These are phyloP conservation scores for Agrypnia vestita DNA, from an alignment of 1,140 invertebrate genomes.

Conservation along the genomic window DNA sequence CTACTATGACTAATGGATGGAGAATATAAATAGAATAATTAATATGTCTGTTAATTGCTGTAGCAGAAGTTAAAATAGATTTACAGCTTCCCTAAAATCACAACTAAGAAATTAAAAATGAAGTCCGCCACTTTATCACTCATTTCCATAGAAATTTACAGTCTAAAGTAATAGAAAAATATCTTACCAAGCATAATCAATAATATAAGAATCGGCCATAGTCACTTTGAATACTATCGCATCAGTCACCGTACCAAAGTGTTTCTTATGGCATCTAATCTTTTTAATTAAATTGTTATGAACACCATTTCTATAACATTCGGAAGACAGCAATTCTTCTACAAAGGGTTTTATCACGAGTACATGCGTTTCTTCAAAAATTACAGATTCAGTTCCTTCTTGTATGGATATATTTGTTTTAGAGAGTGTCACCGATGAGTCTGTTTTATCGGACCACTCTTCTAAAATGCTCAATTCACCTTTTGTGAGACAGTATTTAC, in stretches of 20 bases:
- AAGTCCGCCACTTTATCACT: too few species aligned
- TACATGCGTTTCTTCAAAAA: slow-evolving; percentile 34
- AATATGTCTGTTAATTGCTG: too few species aligned
- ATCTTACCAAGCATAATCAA: slow-evolving; percentile 58
- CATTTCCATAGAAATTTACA: too few species aligned
- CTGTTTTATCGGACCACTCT: slow-evolving; percentile 6
- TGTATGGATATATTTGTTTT: not conserved
- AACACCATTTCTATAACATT: slow-evolving; percentile 42
- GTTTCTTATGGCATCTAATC: not conserved
- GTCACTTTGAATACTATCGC: slow-evolving; percentile 25
- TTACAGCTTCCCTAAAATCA: too few species aligned
- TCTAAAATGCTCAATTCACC: not conserved
- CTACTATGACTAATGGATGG: too few species aligned
- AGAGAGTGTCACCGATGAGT: slow-evolving; percentile 4
- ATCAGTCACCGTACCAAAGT: not conserved
- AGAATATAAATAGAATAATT: too few species aligned
- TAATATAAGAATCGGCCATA: slow-evolving; percentile 52
- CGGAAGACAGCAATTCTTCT: slow-evolving; percentile 41
- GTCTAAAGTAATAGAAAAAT: too few species aligned
- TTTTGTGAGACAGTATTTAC: slow-evolving; percentile 37
- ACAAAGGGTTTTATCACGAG: slow-evolving; percentile 54
- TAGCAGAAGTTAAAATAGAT: too few species aligned
- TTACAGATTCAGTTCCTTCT: not conserved
- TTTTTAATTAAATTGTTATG: slow-evolving; percentile 38
- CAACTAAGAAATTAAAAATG: too few species aligned